Percentiles rank a stretch among this genome's conserved stretches.
Evolutionary conservation across 1,140 invertebrate species (phyloP).

Genomic region (Drosophila tropicalis): DNA sequence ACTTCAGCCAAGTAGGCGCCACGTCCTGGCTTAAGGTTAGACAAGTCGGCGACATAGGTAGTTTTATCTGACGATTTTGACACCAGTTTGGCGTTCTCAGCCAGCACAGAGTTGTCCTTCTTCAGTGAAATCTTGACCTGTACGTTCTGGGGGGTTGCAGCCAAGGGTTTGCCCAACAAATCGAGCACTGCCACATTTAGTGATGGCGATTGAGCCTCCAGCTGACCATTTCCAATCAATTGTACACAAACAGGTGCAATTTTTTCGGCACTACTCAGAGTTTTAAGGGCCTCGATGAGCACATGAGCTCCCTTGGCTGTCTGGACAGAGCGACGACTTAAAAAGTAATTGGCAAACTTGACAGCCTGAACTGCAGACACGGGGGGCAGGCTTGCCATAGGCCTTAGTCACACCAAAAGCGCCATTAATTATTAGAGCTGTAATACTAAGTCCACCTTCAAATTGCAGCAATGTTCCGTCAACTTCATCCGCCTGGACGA

Average conservation of each 20-base stretch:
- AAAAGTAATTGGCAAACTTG: slow-evolving; percentile 96
- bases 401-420: slow-evolving; percentile 88
- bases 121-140: slow-evolving; percentile 65
- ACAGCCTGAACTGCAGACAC: slow-evolving; percentile 91
- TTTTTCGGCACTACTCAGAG: slow-evolving; percentile 63
- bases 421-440: slow-evolving; percentile 84
- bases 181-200: slow-evolving; percentile 92
- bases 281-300: slow-evolving; percentile 91
- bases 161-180: slow-evolving; percentile 91
- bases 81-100: slow-evolving; percentile 65
- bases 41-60: slow-evolving; percentile 91
- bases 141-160: slow-evolving; percentile 54
- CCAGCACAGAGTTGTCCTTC: slow-evolving; percentile 67
- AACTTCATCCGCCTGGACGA: slow-evolving; percentile 97
- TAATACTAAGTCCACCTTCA: slow-evolving; percentile 92
- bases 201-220: slow-evolving; percentile 88
- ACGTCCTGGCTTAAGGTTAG: slow-evolving; percentile 90
- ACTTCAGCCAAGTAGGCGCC: slow-evolving; percentile 93
- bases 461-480: slow-evolving; percentile 95
- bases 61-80: slow-evolving; percentile 85
- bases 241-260: slow-evolving; percentile 90
- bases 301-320: slow-evolving; percentile 91
- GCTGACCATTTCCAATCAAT: slow-evolving; percentile 88
- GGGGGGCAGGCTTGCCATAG: slow-evolving; percentile 89
- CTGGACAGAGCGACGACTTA: slow-evolving; percentile 95